Evolutionary conservation across 2,888 invertebrate species (phyloP).

Genomic region (Neoascia interrupta): DNA sequence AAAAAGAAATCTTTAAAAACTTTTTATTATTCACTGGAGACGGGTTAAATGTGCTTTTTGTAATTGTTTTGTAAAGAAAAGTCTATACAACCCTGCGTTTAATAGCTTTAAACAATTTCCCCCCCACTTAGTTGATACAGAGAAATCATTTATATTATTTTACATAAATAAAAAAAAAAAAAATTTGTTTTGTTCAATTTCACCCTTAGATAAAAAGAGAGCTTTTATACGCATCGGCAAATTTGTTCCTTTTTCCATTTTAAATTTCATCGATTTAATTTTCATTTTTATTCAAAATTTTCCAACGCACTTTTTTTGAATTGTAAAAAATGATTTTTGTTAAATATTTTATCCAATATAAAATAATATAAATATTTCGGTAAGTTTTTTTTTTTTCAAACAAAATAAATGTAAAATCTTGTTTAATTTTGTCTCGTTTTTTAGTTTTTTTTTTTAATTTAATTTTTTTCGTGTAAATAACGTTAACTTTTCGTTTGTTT

Average conservation of each 20-base stretch:
- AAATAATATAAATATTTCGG: slow-evolving; percentile 54
- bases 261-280: slow-evolving; percentile 15
- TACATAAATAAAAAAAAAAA: slow-evolving; percentile 9
- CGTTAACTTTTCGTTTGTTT: slow-evolving; percentile 31
- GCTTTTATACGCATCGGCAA: slow-evolving; percentile 66
- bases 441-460: slow-evolving; percentile 18
- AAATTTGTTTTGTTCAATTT: slow-evolving; percentile 51
- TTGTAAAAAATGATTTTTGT: slow-evolving; percentile 55
- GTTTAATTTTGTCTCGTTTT: slow-evolving; percentile 47
- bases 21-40: slow-evolving; percentile 53
- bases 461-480: slow-evolving; percentile 50
- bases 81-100: slow-evolving; percentile 52
- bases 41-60: slow-evolving; percentile 69
- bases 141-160: slow-evolving; percentile 24
- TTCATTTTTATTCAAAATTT: slow-evolving; percentile 33
- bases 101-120: slow-evolving; percentile 46
- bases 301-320: slow-evolving; percentile 59
- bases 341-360: slow-evolving; percentile 40
- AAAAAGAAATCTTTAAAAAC: slow-evolving; percentile 1
- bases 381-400: slow-evolving; percentile 53
- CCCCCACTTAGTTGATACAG: slow-evolving; percentile 46
- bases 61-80: slow-evolving; percentile 64
- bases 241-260: slow-evolving; percentile 27
- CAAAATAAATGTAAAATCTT: slow-evolving; percentile 1
- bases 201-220: slow-evolving; percentile 68